These are phyloP conservation scores for Crotalus helleri DNA, from an alignment of 2,113 vertebrate genomes.

Conservation along the genomic window DNA sequence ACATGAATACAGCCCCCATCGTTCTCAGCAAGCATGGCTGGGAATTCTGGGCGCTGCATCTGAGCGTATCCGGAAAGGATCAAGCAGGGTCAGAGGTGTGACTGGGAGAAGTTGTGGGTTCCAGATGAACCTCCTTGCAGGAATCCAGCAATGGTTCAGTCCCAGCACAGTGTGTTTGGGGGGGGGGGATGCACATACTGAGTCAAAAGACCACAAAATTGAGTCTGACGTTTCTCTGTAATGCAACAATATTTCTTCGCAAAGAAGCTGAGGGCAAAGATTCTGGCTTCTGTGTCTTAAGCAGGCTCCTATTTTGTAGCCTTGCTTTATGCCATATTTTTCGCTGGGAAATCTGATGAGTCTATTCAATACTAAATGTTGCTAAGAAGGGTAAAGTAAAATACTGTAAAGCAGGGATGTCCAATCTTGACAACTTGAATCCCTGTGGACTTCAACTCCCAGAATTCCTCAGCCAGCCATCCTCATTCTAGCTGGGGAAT, in stretches of 20 bases:
- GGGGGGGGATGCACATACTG: too few species aligned
- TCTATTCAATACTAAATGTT: neutral
- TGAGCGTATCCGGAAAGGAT: neutral
- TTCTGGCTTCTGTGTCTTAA: neutral
- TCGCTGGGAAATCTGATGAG: neutral
- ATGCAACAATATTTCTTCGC: too few species aligned
- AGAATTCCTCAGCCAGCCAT: neutral
- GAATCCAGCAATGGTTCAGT: too few species aligned
- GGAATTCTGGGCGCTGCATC: neutral
- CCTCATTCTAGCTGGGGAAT: neutral
- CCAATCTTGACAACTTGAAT: neutral
- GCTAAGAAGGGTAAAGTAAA: neutral
- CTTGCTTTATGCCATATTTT: neutral
- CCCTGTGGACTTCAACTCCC: neutral
- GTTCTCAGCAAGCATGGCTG: neutral
- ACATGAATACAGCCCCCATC: neutral
- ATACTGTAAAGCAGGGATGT: neutral
- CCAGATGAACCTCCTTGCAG: too few species aligned
- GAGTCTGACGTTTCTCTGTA: too few species aligned
- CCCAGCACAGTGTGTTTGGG: too few species aligned
- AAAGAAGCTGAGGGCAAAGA: neutral
- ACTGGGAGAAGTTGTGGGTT: too few species aligned
- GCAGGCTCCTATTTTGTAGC: neutral
- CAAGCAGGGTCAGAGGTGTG: too few species aligned
- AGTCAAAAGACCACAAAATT: too few species aligned